phyloP scores from a whole-genome alignment of 1,140 invertebrate species.

The Drosophila carrolli region DNA sequence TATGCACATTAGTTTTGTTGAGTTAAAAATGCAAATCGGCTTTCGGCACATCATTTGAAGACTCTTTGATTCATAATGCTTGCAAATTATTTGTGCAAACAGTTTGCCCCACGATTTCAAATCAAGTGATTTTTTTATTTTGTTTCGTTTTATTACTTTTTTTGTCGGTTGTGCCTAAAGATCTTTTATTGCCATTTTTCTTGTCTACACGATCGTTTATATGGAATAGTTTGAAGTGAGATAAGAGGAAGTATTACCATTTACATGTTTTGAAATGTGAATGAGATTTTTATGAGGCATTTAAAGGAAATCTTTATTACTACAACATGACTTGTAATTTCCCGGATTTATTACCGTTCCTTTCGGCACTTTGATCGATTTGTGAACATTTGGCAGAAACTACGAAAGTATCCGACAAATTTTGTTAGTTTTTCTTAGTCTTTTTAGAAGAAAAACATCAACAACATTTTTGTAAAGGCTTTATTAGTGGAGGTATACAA shows the following conservation, averaged over 20 bases:
- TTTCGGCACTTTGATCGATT: background rate
- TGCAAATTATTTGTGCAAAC: slow-evolving; percentile 30
- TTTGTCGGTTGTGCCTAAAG: slow-evolving; percentile 9
- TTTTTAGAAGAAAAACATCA: too few relatives aligned
- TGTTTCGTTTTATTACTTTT: slow-evolving; percentile 10
- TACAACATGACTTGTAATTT: too few relatives aligned
- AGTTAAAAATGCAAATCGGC: slow-evolving; percentile 12
- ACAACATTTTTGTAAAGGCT: too few relatives aligned
- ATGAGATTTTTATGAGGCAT: background rate
- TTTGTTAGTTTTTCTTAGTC: too few relatives aligned
- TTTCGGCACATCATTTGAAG: slow-evolving; percentile 18
- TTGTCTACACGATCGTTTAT: slow-evolving; percentile 3
- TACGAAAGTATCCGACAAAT: too few relatives aligned
- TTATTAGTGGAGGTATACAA: too few relatives aligned
- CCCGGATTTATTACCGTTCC: background rate
- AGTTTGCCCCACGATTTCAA: background rate
- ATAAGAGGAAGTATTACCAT: background rate
- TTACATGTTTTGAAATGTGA: background rate
- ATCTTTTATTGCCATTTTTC: background rate
- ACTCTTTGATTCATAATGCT: slow-evolving; percentile 8
- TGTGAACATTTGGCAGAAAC: too few relatives aligned
- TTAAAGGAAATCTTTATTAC: too few relatives aligned
- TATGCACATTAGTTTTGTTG: slow-evolving; percentile 22
- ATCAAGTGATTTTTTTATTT: slow-evolving; percentile 5
- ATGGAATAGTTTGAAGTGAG: background rate